Evolutionary conservation across 2,888 invertebrate genomes (phyloP), one percentile per base, ranked within the genome.

Genomic region (Chesias legatella): DNA sequence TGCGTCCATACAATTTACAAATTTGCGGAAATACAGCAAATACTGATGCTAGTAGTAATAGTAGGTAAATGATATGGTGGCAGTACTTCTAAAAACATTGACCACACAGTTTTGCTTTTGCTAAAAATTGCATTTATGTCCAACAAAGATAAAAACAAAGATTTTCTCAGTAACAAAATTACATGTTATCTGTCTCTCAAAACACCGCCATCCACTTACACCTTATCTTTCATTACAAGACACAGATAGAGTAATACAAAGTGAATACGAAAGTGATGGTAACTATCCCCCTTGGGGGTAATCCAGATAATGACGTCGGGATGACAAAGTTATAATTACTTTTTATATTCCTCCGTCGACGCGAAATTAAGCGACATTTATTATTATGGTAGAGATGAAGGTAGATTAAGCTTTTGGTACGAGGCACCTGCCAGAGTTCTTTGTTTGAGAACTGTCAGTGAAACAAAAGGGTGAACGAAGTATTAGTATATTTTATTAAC

Each of bases 241-340:
- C 33, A 41, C 43, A 30, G 43, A 43, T 45, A 51, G 24, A 53
- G 48, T 42, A 55, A 53, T 33, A 61, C 48, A 65, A n/a, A 64
- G 64, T 63, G 50, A 48, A 58, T 57, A 57, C 51, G 46, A 54
- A 52, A 58, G 60, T 51, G 59, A 64, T 62, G 60, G 65, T 60
- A 64, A 67, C 55, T 51, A 51, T 56, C 40, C 43, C 58, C 57
- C 56, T 43, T 26, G 42, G 55, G 53, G 60, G 56, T 58, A 53
- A 58, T 53, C 59, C 49, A 65, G 67, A 68, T 73, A 67, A 70
- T 73, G 64, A 62, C 51, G 51, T 63, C 38, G 59, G 61, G 65
- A 63, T 67, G 71, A 60, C 72, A 58, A 74, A 78, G 63, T 78
- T 78, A 67, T 76, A 77, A 78, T 78, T 76, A 73, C 72, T 75